These are phyloP conservation scores for Heterodera schachtii DNA, from an alignment of 1,140 invertebrate genomes.

Conservation along the genomic window DNA sequence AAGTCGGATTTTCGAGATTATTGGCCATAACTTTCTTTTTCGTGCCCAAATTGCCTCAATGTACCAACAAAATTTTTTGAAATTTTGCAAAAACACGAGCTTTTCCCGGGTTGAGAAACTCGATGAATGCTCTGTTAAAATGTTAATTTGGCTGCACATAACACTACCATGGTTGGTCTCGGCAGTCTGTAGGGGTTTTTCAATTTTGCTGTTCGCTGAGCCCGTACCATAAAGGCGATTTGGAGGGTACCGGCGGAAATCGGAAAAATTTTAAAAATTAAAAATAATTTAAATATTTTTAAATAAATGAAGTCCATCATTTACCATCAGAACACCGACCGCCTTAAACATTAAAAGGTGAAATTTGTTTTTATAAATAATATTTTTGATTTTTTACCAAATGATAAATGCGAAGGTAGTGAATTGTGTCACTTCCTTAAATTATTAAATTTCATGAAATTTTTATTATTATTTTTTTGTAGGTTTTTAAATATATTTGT, in stretches of 20 bases:
- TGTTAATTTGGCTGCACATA: no score
- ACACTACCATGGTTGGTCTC: slow-evolving; percentile 52
- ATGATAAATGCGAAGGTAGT: slow-evolving; percentile 62
- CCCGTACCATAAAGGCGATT: slow-evolving; percentile 56
- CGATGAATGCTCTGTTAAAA: no score
- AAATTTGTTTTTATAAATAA: neutral
- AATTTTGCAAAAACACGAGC: no score
- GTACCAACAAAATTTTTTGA: no score
- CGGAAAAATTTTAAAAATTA: slow-evolving; percentile 47
- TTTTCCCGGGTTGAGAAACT: no score
- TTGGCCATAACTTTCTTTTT: no score
- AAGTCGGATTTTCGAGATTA: no score
- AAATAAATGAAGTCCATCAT: neutral
- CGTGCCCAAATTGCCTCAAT: no score
- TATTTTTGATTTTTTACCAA: slow-evolving; percentile 37
- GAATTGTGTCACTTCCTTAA: slow-evolving; percentile 53
- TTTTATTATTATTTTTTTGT: no score
- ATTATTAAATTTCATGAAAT: no score
- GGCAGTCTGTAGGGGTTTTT: slow-evolving; percentile 60
- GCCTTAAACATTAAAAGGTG: slow-evolving; percentile 8
- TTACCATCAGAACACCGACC: slow-evolving; percentile 24
- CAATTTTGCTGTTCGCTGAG: slow-evolving; percentile 52
- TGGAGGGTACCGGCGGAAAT: slow-evolving; percentile 55
- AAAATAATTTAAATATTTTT: slow-evolving; percentile 50
- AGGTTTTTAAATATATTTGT: no score